phyloP scores from a whole-genome alignment of 2,113 vertebrate species.

The Uria aalge region DNA sequence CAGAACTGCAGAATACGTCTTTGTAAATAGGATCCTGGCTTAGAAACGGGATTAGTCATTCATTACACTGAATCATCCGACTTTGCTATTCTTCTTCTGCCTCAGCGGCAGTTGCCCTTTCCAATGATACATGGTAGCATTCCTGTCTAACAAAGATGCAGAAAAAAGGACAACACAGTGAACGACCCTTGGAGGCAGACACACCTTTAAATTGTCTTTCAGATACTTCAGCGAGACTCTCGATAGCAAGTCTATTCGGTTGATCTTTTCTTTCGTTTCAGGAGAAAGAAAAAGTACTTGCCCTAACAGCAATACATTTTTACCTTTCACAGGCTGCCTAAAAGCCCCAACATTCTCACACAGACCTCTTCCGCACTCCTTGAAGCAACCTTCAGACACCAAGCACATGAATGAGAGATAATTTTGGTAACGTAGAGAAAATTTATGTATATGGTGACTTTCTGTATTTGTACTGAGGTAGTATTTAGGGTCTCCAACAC shows the following conservation, averaged over 20 bases:
- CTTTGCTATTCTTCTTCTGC: not conserved
- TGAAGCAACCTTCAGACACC: not conserved
- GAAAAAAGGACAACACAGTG: not conserved
- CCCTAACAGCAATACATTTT: not conserved
- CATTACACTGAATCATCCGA: not conserved
- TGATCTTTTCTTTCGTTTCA: not conserved
- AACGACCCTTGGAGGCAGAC: not conserved
- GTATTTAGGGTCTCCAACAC: not conserved
- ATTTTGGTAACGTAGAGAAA: not conserved
- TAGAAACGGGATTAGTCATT: not conserved
- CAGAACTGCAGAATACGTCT: not conserved
- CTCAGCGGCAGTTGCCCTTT: conserved; percentile 27
- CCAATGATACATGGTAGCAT: not conserved
- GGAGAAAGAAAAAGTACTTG: not conserved
- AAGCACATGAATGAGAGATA: not conserved
- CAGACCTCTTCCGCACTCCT: not conserved
- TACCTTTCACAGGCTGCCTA: not conserved
- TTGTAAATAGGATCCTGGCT: not conserved
- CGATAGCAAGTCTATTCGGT: not conserved
- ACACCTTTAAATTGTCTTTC: not conserved
- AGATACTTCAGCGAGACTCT: not conserved
- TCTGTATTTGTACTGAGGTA: not conserved
- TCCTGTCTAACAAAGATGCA: not conserved
- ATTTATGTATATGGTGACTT: not conserved
- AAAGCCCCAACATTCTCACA: not conserved